Evolutionary conservation across 2,888 invertebrate genomes (phyloP).

Genomic region (Eupithecia vulgata): DNA sequence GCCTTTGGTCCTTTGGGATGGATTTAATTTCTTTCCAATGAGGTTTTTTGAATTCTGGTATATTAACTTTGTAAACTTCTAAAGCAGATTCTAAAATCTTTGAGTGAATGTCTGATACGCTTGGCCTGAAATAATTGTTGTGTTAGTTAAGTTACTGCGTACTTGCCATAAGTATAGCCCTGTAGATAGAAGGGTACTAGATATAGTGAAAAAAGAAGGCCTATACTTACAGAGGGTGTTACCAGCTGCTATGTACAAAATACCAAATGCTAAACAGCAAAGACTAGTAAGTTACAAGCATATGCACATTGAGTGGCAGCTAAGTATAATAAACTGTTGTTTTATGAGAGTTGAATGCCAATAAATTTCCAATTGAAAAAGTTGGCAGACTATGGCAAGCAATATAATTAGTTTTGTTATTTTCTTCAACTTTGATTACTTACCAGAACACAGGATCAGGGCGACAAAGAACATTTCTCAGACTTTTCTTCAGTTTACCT

Average conservation of each 20-base stretch:
- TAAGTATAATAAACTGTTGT: neutral
- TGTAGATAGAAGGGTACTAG: neutral
- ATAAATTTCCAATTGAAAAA: neutral
- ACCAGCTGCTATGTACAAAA: neutral
- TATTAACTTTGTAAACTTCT: slow-evolving; percentile 58
- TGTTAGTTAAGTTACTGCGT: neutral
- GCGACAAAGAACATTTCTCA: slow-evolving; percentile 75
- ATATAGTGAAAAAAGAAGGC: neutral
- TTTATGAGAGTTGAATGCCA: neutral
- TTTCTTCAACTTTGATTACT: slow-evolving; percentile 25
- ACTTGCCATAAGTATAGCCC: neutral
- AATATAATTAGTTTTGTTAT: neutral
- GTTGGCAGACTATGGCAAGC: neutral
- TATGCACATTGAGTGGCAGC: neutral
- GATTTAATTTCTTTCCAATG: slow-evolving; percentile 70
- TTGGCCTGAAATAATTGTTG: slow-evolving; percentile 57
- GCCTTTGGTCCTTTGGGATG: slow-evolving; percentile 71
- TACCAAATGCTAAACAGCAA: neutral
- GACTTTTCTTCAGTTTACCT: slow-evolving; percentile 75
- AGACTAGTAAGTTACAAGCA: too few relatives aligned
- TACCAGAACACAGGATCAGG: slow-evolving; percentile 73
- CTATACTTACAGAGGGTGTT: neutral
- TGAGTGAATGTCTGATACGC: slow-evolving; percentile 56
- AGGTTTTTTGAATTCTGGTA: slow-evolving; percentile 66
- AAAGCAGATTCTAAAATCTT: slow-evolving; percentile 53